Conservation (phyloP, 2,888 invertebrate species). For the Caenorhabditis macrosperma region DNA sequence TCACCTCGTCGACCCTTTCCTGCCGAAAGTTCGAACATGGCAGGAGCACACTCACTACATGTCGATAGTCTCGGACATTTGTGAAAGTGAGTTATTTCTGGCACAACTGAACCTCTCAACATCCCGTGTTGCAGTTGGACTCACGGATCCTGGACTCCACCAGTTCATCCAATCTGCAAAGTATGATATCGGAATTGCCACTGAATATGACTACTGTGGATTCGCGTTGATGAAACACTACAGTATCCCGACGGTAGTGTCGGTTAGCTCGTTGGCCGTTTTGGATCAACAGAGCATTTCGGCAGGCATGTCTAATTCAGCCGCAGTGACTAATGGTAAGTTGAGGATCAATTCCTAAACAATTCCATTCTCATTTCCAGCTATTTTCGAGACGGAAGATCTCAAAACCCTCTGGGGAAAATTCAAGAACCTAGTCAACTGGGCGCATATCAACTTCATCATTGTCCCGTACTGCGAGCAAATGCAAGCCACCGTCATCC, state of each 20-base stretch:
- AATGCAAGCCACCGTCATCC: not conserved
- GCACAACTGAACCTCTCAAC: too few relatives aligned
- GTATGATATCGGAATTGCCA: slow-evolving; percentile 58
- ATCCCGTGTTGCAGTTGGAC: slow-evolving; percentile 58
- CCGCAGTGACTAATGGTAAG: slow-evolving; percentile 40
- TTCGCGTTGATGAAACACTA: slow-evolving; percentile 46
- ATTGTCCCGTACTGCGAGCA: slow-evolving; percentile 21
- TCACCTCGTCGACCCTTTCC: slow-evolving; percentile 55
- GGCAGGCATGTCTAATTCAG: slow-evolving; percentile 45
- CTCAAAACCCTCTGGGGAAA: slow-evolving; percentile 22
- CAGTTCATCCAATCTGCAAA: slow-evolving; percentile 26
- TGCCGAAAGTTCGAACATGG: slow-evolving; percentile 14
- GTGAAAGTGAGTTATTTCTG: slow-evolving; percentile 58
- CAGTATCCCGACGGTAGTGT: slow-evolving; percentile 46
- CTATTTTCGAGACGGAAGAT: slow-evolving; percentile 40
- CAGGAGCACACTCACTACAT: slow-evolving; percentile 29
- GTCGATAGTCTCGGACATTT: slow-evolving; percentile 19
- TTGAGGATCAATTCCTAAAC: not conserved
- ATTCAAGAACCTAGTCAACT: slow-evolving; percentile 38
- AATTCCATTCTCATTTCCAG: slow-evolving; percentile 12
- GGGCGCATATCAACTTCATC: slow-evolving; percentile 51
- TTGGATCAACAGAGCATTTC: slow-evolving; percentile 40
- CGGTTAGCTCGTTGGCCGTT: slow-evolving; percentile 31
- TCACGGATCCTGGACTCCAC: slow-evolving; percentile 35
- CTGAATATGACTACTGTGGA: slow-evolving; percentile 62